Evolutionary conservation across 2,113 vertebrate genomes (phyloP).

Genomic region (Hyla sarda): DNA sequence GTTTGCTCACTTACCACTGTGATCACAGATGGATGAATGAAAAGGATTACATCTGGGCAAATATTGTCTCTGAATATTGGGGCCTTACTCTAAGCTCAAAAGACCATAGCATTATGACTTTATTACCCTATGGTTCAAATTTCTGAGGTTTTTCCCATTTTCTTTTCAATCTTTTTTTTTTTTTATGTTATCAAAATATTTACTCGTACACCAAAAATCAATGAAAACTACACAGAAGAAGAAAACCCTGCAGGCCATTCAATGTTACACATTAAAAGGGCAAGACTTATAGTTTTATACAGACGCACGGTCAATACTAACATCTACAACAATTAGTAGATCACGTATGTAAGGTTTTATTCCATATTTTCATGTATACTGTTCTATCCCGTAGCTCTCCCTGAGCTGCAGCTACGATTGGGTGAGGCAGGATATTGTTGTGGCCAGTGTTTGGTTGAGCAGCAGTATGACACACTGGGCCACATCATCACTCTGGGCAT

Average conservation of each 20-base stretch:
- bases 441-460: too few relatives aligned
- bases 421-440: too few relatives aligned
- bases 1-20: slow-evolving; percentile 24
- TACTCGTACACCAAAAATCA: background rate
- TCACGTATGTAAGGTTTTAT: too few relatives aligned
- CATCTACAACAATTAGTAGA: too few relatives aligned
- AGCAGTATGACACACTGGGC: too few relatives aligned
- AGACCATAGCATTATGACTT: background rate
- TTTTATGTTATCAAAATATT: background rate
- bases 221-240: background rate
- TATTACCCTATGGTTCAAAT: background rate
- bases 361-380: too few relatives aligned
- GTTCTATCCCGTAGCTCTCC: too few relatives aligned
- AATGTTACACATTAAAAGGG: background rate
- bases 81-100: background rate
- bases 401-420: too few relatives aligned
- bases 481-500: too few relatives aligned
- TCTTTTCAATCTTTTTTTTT: background rate
- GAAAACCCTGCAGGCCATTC: background rate
- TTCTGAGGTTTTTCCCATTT: background rate
- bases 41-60: slow-evolving; percentile 22
- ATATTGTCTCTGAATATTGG: slow-evolving; percentile 20
- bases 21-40: slow-evolving; percentile 10
- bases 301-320: too few relatives aligned
- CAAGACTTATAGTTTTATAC: too few relatives aligned